Evolutionary conservation across 2,797 vertebrate species (phyloP), one percentile per base, ranked within the genome.

Genomic region (Cuniculus paca): DNA sequence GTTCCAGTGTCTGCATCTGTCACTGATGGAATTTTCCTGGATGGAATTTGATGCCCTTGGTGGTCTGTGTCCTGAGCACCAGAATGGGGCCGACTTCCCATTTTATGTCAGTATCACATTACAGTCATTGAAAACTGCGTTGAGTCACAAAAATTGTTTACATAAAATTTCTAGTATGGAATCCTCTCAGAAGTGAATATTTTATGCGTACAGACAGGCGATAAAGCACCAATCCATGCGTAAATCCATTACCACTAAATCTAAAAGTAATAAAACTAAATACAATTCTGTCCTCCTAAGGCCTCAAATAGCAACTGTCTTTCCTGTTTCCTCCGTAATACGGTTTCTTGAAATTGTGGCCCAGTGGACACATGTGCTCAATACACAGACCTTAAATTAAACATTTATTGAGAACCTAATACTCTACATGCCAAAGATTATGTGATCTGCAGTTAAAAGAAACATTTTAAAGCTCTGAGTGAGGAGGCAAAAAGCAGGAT

Each of bases 221-320:
- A 88, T 68, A 42, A 92, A 85, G 39, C 84, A 94, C 91, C 61
- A 89, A 61, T 65, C 31, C 36, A n/a, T 56, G 34, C 31, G 56
- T 83, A 24, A 58, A 90, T 77, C 60, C 83, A 89, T 72, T 96
- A 72, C 42, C 63, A 52, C 58, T 65, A 82, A 79, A 94, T 88
- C 74, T 88, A 94, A 91, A 95, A 92, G 31, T 54, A 96, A 85
- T 39, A 48, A 88, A 94, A 68, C 92, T 61, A 89, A 75, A 52
- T 90, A 90, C 26, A 65, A 78, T 16, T 50, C 34, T 85, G 26
- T n/a, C 42, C 42, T 75, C 68, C 87, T 68, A 91, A 68, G 16
- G 0, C 34, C n/a, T 88, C 65, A 92, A 84, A 61, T 52, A 61
- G 42, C 65, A 96, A 91, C 82, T 52, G 28, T 88, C 72, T 78